Evolutionary conservation across 1,140 invertebrate genomes (phyloP).

Genomic region (Heliconius nattereri): DNA sequence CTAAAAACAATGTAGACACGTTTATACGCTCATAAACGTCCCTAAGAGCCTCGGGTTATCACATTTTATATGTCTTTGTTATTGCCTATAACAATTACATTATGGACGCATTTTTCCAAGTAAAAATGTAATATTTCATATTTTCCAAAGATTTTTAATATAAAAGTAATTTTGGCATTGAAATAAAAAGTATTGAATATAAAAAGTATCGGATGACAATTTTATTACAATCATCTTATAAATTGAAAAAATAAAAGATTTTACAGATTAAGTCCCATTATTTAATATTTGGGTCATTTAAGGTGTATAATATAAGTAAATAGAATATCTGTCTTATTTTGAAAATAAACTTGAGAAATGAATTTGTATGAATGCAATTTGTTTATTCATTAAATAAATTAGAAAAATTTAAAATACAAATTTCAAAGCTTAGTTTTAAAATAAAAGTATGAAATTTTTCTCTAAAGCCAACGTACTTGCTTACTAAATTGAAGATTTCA

Average conservation of each 20-base stretch:
- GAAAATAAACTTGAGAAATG: neutral
- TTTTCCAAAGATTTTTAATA: neutral
- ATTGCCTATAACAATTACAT: constrained; percentile 26
- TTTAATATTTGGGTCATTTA: neutral
- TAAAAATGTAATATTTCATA: neutral
- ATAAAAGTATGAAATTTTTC: neutral
- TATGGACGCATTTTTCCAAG: neutral
- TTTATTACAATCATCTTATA: no score
- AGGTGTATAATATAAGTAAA: neutral
- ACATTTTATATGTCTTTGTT: constrained; percentile 39
- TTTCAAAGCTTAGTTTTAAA: constrained; percentile 11
- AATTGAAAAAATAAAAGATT: no score
- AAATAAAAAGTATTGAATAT: no score
- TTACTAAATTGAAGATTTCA: constrained; percentile 14
- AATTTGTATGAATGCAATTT: neutral
- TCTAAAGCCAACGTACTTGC: constrained; percentile 1
- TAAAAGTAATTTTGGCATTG: neutral
- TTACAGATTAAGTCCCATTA: no score
- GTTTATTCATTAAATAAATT: constrained; percentile 4
- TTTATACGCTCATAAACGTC: constrained; percentile 52
- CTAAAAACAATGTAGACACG: constrained; percentile 45
- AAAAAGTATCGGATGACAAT: no score
- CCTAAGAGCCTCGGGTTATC: constrained; percentile 32
- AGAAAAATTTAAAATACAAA: neutral
- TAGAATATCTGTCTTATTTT: neutral